Conservation (phyloP, 1,140 invertebrate species). For the Himalopsyche phryganea region DNA sequence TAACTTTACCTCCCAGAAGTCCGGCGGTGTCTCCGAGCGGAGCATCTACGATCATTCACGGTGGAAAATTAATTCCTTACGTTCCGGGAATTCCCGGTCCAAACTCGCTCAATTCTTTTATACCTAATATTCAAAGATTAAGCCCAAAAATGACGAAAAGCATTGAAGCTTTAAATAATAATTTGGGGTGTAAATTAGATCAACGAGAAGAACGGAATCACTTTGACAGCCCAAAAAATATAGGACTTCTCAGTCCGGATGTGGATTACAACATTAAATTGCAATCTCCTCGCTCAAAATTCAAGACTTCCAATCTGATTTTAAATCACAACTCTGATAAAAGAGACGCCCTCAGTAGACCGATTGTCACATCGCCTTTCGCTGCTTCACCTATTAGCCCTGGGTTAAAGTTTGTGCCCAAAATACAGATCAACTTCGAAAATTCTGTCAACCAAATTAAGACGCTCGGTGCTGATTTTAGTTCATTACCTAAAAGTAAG, state of each 20-base stretch:
- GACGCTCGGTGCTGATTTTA: no score
- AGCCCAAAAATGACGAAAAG: slow-evolving; percentile 12
- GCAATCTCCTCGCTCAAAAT: slow-evolving; percentile 8
- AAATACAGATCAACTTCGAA: slow-evolving; percentile 11
- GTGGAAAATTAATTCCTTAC: slow-evolving; percentile 73
- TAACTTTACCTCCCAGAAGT: slow-evolving; percentile 55
- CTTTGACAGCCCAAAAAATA: slow-evolving; percentile 2
- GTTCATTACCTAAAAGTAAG: no score
- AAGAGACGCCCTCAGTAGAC: background rate
- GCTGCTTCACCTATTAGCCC: background rate
- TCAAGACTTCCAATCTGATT: slow-evolving; percentile 7
- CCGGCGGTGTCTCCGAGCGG: slow-evolving; percentile 48
- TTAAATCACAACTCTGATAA: background rate
- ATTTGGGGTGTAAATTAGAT: background rate
- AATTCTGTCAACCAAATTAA: background rate
- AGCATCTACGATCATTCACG: slow-evolving; percentile 59
- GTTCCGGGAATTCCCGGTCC: slow-evolving; percentile 85
- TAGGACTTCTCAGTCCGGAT: background rate
- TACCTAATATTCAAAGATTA: slow-evolving; percentile 34
- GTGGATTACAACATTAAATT: slow-evolving; percentile 5
- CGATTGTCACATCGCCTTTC: background rate
- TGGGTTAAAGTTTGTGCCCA: slow-evolving; percentile 2
- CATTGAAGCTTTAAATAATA: slow-evolving; percentile 4
- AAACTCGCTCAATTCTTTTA: slow-evolving; percentile 53
- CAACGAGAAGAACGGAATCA: slow-evolving; percentile 3